phyloP scores from a whole-genome alignment of 2,113 vertebrate genomes.

The Nicator chloris region DNA sequence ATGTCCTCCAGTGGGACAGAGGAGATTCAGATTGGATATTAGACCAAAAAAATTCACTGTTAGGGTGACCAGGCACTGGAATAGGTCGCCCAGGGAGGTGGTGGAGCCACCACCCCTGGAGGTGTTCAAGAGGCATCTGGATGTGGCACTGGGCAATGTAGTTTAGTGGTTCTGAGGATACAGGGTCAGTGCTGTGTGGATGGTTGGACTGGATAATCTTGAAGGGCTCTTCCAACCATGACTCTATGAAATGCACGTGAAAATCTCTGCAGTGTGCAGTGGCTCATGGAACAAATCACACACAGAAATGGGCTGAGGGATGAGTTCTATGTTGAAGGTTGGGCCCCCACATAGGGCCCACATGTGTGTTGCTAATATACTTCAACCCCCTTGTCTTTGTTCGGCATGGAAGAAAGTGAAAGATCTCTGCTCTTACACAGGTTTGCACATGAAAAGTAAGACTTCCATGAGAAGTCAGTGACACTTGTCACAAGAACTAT shows the following conservation, averaged over 20 bases:
- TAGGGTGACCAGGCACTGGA: not conserved
- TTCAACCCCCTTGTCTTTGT: not conserved
- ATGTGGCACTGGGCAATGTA: not conserved
- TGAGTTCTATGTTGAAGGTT: not conserved
- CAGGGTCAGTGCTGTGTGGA: not conserved
- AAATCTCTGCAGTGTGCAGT: accelerated
- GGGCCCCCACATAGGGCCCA: not conserved
- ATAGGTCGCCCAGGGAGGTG: not conserved
- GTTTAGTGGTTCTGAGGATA: too few relatives aligned
- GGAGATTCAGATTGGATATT: not conserved
- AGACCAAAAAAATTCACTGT: not conserved
- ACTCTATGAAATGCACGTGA: accelerated
- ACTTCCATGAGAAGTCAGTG: not conserved
- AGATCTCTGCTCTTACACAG: not conserved
- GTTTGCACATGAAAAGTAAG: not conserved
- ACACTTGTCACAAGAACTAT: not conserved
- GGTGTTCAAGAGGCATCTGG: not conserved
- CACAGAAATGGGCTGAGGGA: not conserved
- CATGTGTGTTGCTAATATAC: not conserved
- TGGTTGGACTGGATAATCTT: not conserved
- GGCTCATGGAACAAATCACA: accelerated
- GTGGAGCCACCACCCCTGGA: too few relatives aligned
- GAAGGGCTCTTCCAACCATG: not conserved
- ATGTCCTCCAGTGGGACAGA: not conserved
- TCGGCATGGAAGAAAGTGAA: not conserved